Percentiles rank a stretch among this genome's conserved stretches.
phyloP scores from a whole-genome alignment of 2,113 vertebrate genomes.

The Burhinus oedicnemus region DNA sequence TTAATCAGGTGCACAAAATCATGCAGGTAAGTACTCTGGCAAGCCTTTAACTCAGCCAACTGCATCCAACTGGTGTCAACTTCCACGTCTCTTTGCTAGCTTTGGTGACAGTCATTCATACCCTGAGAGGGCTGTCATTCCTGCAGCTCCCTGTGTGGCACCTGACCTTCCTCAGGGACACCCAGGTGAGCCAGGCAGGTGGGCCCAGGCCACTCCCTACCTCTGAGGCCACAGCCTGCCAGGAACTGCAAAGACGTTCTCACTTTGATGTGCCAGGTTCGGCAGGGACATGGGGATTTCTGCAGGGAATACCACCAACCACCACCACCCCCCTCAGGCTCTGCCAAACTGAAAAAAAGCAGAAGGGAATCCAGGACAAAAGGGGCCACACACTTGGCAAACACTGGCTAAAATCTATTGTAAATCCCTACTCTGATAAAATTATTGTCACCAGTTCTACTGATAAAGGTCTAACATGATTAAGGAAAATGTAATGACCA shows the following conservation, averaged over 20 bases:
- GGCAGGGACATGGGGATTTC: background rate
- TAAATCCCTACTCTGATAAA: background rate
- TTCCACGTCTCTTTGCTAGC: background rate
- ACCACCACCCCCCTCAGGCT: background rate
- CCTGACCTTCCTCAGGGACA: background rate
- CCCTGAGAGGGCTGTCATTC: background rate
- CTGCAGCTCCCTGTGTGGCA: background rate
- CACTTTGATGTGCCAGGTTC: background rate
- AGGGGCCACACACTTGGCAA: background rate
- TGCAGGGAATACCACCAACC: background rate
- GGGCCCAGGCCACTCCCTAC: no score
- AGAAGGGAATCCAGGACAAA: background rate
- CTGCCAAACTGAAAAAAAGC: background rate
- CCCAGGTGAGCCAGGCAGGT: background rate
- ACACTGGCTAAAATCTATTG: background rate
- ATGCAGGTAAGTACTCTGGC: background rate
- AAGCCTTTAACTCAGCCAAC: background rate
- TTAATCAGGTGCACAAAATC: background rate
- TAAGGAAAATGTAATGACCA: background rate
- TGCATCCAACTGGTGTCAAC: background rate
- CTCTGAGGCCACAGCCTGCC: background rate
- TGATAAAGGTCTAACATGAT: background rate
- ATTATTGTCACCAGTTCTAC: background rate
- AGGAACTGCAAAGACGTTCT: background rate
- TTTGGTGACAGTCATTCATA: background rate